Percentiles rank a stretch among this genome's conserved stretches.
Evolutionary conservation across 2,113 vertebrate species (phyloP).

Genomic region (Trogon melanurus): DNA sequence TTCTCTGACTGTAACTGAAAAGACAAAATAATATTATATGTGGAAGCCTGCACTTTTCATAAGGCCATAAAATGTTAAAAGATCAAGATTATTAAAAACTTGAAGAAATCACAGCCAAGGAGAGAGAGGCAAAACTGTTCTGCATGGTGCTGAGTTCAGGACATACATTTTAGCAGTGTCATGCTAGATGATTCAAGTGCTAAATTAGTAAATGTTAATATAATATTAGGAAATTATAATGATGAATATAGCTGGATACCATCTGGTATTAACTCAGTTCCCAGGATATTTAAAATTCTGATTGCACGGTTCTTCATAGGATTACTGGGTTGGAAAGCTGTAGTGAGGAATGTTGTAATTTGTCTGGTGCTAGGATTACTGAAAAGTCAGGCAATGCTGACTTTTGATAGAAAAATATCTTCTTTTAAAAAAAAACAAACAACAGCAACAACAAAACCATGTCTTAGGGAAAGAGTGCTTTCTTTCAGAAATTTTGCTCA

Average conservation of each 20-base stretch:
- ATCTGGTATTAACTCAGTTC: constrained; percentile 53
- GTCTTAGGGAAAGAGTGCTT: not conserved
- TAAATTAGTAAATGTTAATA: constrained; percentile 57
- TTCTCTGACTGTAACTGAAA: not conserved
- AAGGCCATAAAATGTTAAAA: not conserved
- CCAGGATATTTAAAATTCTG: constrained; percentile 48
- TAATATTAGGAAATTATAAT: constrained; percentile 56
- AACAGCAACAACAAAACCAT: not conserved
- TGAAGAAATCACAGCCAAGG: not conserved
- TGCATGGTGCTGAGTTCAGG: not conserved
- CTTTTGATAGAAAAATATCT: not conserved
- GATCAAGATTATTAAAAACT: constrained; percentile 2
- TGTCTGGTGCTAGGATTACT: not conserved
- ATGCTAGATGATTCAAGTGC: not conserved
- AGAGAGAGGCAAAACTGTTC: not conserved
- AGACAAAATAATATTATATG: not conserved
- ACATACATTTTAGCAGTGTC: constrained; percentile 14
- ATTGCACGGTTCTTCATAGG: constrained; percentile 35
- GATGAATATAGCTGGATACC: constrained; percentile 49
- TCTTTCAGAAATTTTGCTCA: not conserved
- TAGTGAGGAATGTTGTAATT: constrained; percentile 23
- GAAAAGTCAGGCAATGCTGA: not conserved
- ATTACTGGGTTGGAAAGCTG: constrained; percentile 35
- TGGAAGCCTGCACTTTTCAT: not conserved
- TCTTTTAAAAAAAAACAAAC: not conserved